Evolutionary conservation across 64 coral and sea anemone genomes (phyloP), one percentile per base, ranked within the genome.

Genomic region (Stichodactyla mertensii): DNA sequence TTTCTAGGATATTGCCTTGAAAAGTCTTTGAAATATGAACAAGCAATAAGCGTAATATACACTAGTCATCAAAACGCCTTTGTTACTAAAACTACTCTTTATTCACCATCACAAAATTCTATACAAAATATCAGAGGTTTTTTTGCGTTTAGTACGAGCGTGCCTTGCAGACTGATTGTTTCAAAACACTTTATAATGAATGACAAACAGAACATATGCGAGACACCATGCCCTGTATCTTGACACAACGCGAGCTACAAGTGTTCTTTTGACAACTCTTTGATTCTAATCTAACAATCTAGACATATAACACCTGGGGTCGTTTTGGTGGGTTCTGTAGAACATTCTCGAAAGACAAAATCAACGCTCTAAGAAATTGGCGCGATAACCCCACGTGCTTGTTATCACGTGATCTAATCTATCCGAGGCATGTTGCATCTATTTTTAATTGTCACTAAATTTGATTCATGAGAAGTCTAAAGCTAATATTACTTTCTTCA

Each of bases 51-150:
- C 14, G 1, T 20, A 10, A 6, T 31, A 27, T 58, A 6, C 5
- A 58, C 36, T 45, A 45, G 36, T 45, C 36, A 22, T n/a, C 19
- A 23, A 66, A 66, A 22, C 18, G 19, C 1, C 22, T 66, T 45
- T 74, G 12, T 74, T 74, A 74, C 69, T 74, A 74, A 74, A 74
- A 74, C 22, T 74, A 74, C 23, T 74, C 69, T 74, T n/a, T 74
- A 27, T 28, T 66, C 7, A 9, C 69, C n/a, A 74, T 74, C 69
- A 74, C 69, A 8, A 74, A 31, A 74, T 26, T 74, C 26, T 74
- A 26, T 74, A 15, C 26, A 74, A 74, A 74, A 74, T 74, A 74
- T 31, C n/a, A 74, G 24, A 9, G 20, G 24, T n/a, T 66, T 20
- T 20, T 66, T 66, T 66, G 8, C 20, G 8, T 66, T 66, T 66